Conservation (phyloP, 2,888 invertebrate species). For the Meiosimyza decipiens region DNA sequence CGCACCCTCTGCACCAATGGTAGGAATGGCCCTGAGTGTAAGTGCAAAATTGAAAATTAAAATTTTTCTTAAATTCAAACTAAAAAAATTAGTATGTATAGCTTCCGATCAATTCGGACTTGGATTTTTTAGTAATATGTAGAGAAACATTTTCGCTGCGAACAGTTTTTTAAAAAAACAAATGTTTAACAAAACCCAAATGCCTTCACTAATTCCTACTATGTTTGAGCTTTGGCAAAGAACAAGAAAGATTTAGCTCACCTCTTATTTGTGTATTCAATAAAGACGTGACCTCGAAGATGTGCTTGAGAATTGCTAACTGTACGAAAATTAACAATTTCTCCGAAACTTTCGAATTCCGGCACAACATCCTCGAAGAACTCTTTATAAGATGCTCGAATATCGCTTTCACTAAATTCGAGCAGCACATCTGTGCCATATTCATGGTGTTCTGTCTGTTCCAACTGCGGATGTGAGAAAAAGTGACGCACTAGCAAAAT, state of each 20-base stretch:
- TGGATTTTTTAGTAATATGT: too few species aligned
- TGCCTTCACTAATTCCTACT: too few species aligned
- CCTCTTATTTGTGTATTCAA: slow-evolving; percentile 76
- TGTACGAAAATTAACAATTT: slow-evolving; percentile 74
- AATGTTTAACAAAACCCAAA: too few species aligned
- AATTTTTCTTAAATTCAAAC: too few species aligned
- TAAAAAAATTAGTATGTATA: too few species aligned
- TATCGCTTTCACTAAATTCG: slow-evolving; percentile 86
- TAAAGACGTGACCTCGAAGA: slow-evolving; percentile 89
- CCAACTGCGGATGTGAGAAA: slow-evolving; percentile 84
- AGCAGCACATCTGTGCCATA: slow-evolving; percentile 85
- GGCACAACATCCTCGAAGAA: slow-evolving; percentile 88
- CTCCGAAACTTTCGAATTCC: slow-evolving; percentile 82
- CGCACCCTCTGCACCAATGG: too few species aligned
- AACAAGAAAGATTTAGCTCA: slow-evolving; percentile 38
- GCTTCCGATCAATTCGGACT: too few species aligned
- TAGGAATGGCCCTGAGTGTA: too few species aligned
- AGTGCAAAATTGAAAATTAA: too few species aligned
- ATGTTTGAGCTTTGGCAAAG: too few species aligned
- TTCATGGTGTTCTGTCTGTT: slow-evolving; percentile 72
- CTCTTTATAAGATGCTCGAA: slow-evolving; percentile 81
- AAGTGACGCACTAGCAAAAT: slow-evolving; percentile 79
- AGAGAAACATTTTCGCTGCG: too few species aligned
- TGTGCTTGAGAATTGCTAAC: slow-evolving; percentile 89
- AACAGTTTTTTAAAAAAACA: too few species aligned